These are phyloP conservation scores for Drosophila azteca DNA, from an alignment of 1,140 invertebrate genomes.

Conservation along the genomic window DNA sequence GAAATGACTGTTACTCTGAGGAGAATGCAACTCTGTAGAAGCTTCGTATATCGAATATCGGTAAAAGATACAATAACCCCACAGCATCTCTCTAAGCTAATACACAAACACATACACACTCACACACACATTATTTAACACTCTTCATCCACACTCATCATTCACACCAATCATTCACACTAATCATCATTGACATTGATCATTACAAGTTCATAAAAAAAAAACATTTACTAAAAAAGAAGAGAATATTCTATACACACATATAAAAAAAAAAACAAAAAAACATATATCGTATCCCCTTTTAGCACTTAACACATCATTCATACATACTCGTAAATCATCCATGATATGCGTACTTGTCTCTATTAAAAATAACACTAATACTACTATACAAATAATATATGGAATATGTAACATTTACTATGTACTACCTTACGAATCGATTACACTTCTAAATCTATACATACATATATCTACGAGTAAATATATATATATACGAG, in stretches of 20 bases:
- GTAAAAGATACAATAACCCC: conserved; percentile 38
- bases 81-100: conserved; percentile 45
- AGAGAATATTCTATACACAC: conserved; percentile 8
- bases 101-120: conserved; percentile 12
- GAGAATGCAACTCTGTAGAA: conserved; percentile 19
- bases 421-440: conserved; percentile 72
- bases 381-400: conserved; percentile 50
- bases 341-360: conserved; percentile 71
- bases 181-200: conserved; percentile 46
- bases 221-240: conserved; percentile 8
- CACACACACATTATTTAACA: not conserved
- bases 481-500: conserved; percentile 55
- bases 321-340: conserved; percentile 45
- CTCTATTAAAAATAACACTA: conserved; percentile 69
- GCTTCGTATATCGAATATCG: conserved; percentile 37
- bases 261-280: conserved; percentile 30
- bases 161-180: conserved; percentile 40
- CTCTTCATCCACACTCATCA: conserved; percentile 22
- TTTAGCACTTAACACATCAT: conserved; percentile 57
- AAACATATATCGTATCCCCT: conserved; percentile 52
- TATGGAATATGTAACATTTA: conserved; percentile 69
- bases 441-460: conserved; percentile 70
- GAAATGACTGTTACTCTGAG: conserved; percentile 25
- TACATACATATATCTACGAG: conserved; percentile 47
- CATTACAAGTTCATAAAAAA: conserved; percentile 34